These are phyloP conservation scores for Heteromurus nitidus DNA, from an alignment of 2,888 invertebrate species.

Conservation along the genomic window DNA sequence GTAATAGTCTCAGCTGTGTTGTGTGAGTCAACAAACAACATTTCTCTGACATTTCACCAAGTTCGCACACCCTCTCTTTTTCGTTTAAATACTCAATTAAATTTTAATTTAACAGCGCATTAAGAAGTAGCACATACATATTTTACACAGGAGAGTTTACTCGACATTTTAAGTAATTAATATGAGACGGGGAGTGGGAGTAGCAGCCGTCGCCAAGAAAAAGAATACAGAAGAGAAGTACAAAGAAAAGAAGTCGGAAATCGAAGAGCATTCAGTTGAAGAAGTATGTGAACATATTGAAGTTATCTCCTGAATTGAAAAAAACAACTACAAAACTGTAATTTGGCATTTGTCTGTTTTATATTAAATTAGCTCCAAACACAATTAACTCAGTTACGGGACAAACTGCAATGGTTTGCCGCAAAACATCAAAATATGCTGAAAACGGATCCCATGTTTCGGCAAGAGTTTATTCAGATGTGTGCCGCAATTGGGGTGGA, in stretches of 20 bases:
- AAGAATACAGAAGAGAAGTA: constrained; percentile 91
- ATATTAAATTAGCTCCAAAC: constrained; percentile 83
- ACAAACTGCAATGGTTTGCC: constrained; percentile 96
- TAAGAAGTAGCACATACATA: no score
- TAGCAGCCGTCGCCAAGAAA: constrained; percentile 93
- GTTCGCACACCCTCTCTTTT: no score
- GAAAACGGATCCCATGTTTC: constrained; percentile 93
- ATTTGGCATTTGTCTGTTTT: not conserved
- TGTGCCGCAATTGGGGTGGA: constrained; percentile 99
- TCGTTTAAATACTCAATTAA: no score
- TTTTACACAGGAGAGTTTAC: no score
- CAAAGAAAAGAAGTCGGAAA: constrained; percentile 91
- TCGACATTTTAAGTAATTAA: not conserved
- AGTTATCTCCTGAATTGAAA: not conserved
- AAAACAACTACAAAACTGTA: not conserved
- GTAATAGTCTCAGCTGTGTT: no score
- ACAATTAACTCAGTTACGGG: constrained; percentile 93
- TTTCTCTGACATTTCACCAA: no score
- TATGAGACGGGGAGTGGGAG: constrained; percentile 84
- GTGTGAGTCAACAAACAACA: no score
- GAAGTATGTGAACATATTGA: no score
- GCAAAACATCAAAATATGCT: constrained; percentile 96
- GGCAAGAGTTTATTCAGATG: constrained; percentile 98
- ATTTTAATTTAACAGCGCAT: no score
- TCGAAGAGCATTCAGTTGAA: constrained; percentile 93